Evolutionary conservation across 1,140 invertebrate species (phyloP).

Genomic region (Harlomillsia oculata): DNA sequence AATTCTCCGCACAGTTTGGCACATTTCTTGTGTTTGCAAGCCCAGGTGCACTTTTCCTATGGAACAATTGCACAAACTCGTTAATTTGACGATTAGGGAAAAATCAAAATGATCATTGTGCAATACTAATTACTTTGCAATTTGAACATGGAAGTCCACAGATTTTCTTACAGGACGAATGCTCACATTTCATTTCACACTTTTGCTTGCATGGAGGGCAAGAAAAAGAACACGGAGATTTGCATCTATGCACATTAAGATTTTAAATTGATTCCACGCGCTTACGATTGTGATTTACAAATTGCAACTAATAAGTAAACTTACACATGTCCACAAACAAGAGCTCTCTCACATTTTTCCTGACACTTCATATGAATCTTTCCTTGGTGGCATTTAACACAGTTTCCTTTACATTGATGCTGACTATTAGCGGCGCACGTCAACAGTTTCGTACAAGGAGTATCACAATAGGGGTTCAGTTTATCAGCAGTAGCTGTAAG

Average conservation of each 20-base stretch:
- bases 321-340: slow-evolving; percentile 55
- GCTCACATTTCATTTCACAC: slow-evolving; percentile 51
- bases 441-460: slow-evolving; percentile 25
- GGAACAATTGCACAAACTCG: not conserved
- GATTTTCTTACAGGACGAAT: slow-evolving; percentile 46
- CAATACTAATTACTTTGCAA: slow-evolving; percentile 46
- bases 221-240: slow-evolving; percentile 47
- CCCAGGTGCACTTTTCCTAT: slow-evolving; percentile 38
- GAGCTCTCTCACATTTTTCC: slow-evolving; percentile 47
- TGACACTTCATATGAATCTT: slow-evolving; percentile 52
- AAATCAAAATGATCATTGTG: not conserved
- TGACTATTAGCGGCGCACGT: slow-evolving; percentile 15
- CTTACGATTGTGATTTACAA: not conserved
- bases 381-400: slow-evolving; percentile 50
- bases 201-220: slow-evolving; percentile 52
- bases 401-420: slow-evolving; percentile 42
- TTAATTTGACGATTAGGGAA: not conserved
- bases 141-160: slow-evolving; percentile 52
- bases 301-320: slow-evolving; percentile 1
- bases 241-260: slow-evolving; percentile 47
- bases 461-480: slow-evolving; percentile 13
- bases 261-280: slow-evolving; percentile 10
- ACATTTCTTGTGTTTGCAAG: slow-evolving; percentile 49
- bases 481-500: slow-evolving; percentile 11
- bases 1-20: slow-evolving; percentile 46